Percentiles rank a stretch among this genome's conserved stretches.
Evolutionary conservation across 2,888 invertebrate genomes (phyloP).

Genomic region (Tetragonula carbonaria): DNA sequence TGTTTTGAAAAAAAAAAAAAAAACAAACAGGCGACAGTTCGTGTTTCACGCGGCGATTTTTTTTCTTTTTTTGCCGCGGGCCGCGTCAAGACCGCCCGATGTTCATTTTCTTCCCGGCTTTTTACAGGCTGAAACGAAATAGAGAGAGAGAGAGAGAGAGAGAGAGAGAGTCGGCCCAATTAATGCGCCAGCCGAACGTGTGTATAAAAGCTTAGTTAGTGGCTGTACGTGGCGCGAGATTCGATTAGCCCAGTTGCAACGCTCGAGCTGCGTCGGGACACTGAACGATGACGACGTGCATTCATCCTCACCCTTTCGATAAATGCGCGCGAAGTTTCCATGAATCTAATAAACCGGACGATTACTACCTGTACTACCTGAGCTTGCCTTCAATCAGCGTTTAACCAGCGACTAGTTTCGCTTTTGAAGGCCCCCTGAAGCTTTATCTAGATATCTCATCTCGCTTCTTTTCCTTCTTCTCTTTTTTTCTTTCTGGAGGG

Average conservation of each 20-base stretch:
- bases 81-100: neutral
- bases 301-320: constrained; percentile 42
- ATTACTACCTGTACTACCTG: constrained; percentile 6
- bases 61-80: too few relatives aligned
- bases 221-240: constrained; percentile 59
- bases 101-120: constrained; percentile 12
- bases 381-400: neutral
- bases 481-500: neutral
- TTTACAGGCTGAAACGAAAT: constrained; percentile 46
- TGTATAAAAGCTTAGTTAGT: constrained; percentile 72
- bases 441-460: neutral
- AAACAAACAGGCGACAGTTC: neutral
- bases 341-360: constrained; percentile 47
- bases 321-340: constrained; percentile 41
- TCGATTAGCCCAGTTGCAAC: constrained; percentile 70
- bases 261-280: constrained; percentile 56
- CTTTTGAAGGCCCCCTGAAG: neutral
- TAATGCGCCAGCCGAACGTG: constrained; percentile 56
- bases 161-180: constrained; percentile 48
- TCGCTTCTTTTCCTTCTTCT: neutral
- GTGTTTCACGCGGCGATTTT: neutral
- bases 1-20: neutral
- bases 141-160: constrained; percentile 11
- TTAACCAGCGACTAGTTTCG: neutral
- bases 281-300: constrained; percentile 58